Evolutionary conservation across 2,113 vertebrate genomes (phyloP).

Genomic region (Atrichornis clamosus): DNA sequence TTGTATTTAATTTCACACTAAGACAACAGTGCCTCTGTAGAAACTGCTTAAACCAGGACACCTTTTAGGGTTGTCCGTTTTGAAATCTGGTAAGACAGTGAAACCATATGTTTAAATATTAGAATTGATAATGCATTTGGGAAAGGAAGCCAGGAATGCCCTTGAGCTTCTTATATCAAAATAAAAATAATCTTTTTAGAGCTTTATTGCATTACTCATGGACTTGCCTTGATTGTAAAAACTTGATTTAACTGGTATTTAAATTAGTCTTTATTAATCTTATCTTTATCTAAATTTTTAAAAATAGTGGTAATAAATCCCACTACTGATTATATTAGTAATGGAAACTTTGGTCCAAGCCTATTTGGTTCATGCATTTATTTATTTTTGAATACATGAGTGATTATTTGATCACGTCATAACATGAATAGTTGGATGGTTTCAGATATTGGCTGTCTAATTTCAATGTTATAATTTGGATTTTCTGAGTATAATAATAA

Average conservation of each 20-base stretch:
- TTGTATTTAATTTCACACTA: background rate
- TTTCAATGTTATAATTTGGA: background rate
- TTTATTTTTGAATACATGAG: background rate
- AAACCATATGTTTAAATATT: background rate
- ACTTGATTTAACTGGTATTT: background rate
- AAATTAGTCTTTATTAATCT: background rate
- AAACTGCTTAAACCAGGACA: background rate
- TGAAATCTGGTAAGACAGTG: background rate
- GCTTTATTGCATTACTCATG: background rate
- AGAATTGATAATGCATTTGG: background rate
- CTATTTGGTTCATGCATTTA: background rate
- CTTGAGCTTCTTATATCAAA: background rate
- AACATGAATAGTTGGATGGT: background rate
- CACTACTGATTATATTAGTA: background rate
- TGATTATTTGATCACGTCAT: background rate
- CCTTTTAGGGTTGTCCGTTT: background rate
- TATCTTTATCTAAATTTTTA: background rate
- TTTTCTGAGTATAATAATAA: background rate
- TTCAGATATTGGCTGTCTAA: background rate
- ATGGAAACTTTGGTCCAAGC: background rate
- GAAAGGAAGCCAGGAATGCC: background rate
- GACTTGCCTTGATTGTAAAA: background rate
- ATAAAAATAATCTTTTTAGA: background rate
- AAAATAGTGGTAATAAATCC: background rate
- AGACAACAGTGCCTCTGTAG: background rate